phyloP scores from a whole-genome alignment of 2,113 vertebrate species.

The Alligator mississippiensis region DNA sequence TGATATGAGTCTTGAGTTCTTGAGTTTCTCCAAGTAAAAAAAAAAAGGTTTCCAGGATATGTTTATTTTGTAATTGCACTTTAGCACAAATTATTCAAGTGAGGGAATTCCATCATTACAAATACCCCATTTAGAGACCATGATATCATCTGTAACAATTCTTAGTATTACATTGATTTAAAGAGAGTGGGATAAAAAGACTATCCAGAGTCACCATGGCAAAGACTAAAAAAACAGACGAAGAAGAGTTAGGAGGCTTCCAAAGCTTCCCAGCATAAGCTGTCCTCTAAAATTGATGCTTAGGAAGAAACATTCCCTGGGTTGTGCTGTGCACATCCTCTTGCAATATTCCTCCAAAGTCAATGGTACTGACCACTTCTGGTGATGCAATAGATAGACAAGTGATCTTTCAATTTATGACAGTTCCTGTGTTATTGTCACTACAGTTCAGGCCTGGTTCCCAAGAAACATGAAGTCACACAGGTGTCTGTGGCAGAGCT shows the following conservation, averaged over 20 bases:
- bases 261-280: background rate
- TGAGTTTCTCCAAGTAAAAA: background rate
- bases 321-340: background rate
- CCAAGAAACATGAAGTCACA: background rate
- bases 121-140: background rate
- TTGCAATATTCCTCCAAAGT: background rate
- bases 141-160: background rate
- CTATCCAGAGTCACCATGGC: background rate
- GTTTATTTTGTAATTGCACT: background rate
- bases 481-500: accelerated
- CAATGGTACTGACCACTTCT: accelerated
- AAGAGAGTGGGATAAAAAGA: background rate
- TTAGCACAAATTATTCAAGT: constrained; percentile 9
- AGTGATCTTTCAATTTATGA: background rate
- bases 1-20: background rate
- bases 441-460: background rate
- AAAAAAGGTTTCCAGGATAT: constrained; percentile 18
- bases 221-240: background rate
- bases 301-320: background rate
- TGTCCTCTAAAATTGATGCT: accelerated
- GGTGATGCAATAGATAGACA: background rate
- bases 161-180: background rate
- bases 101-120: background rate
- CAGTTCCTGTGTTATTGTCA: accelerated
- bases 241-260: background rate